Evolutionary conservation across 2,888 invertebrate genomes (phyloP).

Genomic region (Teleogryllus oceanicus): DNA sequence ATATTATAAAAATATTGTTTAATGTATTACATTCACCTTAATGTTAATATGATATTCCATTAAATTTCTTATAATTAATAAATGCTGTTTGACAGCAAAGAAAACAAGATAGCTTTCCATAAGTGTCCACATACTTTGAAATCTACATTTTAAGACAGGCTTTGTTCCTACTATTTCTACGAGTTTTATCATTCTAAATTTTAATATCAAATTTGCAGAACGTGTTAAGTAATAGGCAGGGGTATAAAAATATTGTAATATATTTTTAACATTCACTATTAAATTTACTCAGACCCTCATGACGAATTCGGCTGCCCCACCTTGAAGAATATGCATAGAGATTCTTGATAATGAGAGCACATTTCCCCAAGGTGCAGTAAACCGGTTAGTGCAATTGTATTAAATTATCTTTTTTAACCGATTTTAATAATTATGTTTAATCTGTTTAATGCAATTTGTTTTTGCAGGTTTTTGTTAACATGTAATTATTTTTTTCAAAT

Average conservation of each 20-base stretch:
- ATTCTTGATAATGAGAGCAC: not conserved
- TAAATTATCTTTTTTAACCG: not conserved
- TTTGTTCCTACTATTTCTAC: not conserved
- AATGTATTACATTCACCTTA: not conserved
- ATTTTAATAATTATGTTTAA: not conserved
- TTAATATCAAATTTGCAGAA: not conserved
- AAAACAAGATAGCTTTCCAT: slow-evolving; percentile 11
- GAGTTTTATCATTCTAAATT: not conserved
- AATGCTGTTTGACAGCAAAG: not conserved
- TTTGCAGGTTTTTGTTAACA: no score
- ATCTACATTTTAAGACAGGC: not conserved
- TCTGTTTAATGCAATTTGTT: no score
- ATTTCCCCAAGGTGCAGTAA: not conserved
- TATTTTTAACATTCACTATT: slow-evolving; percentile 6
- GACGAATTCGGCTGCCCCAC: not conserved
- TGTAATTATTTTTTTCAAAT: not conserved
- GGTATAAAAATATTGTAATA: slow-evolving; percentile 3
- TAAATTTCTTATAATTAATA: not conserved
- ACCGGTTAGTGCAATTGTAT: not conserved
- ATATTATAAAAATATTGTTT: slow-evolving; percentile 18
- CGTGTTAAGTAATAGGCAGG: slow-evolving; percentile 10
- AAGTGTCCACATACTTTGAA: not conserved
- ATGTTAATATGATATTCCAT: not conserved
- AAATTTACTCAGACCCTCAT: slow-evolving; percentile 18
- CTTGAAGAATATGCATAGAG: not conserved